Base-by-base conservation (phyloP, 2,888 invertebrate species). In the Clivina fossor region DNA sequence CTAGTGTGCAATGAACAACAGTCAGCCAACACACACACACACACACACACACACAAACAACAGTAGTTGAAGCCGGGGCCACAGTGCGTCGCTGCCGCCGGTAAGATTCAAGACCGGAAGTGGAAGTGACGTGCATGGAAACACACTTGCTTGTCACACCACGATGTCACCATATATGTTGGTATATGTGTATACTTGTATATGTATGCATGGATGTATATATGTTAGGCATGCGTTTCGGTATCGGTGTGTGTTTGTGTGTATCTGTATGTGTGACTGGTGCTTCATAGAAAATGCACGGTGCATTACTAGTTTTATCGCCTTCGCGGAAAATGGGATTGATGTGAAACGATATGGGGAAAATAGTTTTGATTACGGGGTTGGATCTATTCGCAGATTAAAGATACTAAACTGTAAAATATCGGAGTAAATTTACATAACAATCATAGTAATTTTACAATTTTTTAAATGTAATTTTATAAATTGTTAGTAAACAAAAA, bases 291-390 rank as follows among this genome's bases (percentile, higher is more conserved):
- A 49, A 49, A 49, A 49, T 49, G 35, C 49, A 49, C 11, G 8
- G 37, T 37, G 49, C 49, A 49, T 49, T 49, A 37, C 48, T 49
- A 28, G 37, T 49, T 49, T 49, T 38, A 49, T 49, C 37, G 49
- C 49, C 49, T 38, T 9, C 5, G 32, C 5, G 37, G 49, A 49
- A 49, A 38, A 38, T 4, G 38, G 49, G 26, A 16, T 38, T 37
- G 49, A 47, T 47, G 26, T 1, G 19, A 44, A 30, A 44, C 8
- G 18, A 8, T 30, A 46, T 4, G 16, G 19, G 33, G 20, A 33
- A 46, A 16, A 5, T 33, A 43, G 2, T 28, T 24, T 43, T 41
- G 24, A 20, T 22, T n/a, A n/a, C n/a, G n/a, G n/a, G n/a, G n/a
- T n/a, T n/a, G n/a, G n/a, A n/a, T n/a, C n/a, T n/a, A n/a, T n/a